Conservation (phyloP, 1,140 invertebrate species). For the Listronotus bonariensis region DNA sequence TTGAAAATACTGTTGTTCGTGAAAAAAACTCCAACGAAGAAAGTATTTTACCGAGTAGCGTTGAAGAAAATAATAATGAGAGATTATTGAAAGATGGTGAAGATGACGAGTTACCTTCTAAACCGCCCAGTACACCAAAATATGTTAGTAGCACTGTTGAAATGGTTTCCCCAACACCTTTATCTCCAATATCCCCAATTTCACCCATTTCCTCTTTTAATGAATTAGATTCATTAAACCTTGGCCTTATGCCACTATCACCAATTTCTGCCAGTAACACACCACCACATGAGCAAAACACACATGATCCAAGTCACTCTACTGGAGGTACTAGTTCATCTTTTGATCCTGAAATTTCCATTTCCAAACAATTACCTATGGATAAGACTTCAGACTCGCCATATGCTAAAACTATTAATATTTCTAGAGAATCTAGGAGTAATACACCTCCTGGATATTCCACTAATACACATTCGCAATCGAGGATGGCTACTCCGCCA, state of each 20-base stretch:
- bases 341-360: no score
- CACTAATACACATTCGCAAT: no score
- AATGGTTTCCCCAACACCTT: constrained; percentile 7
- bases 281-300: no score
- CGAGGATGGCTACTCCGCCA: no score
- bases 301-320: no score
- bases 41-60: background rate
- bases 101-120: background rate
- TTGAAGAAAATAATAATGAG: constrained; percentile 15
- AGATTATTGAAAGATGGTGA: constrained; percentile 1
- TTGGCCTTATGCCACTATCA: constrained; percentile 3
- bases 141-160: constrained; percentile 26
- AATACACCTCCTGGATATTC: no score
- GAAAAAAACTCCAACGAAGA: background rate
- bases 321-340: no score
- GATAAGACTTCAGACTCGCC: no score
- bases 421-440: no score
- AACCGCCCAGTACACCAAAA: constrained; percentile 7
- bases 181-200: constrained; percentile 18
- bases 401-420: no score
- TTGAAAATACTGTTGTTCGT: background rate
- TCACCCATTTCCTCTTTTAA: background rate
- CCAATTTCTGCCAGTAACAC: constrained; percentile 2
- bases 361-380: no score
- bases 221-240: background rate